Percentiles rank a stretch among this genome's conserved stretches.
phyloP scores from a whole-genome alignment of 1,140 invertebrate species.

The Drosophila murphyi region DNA sequence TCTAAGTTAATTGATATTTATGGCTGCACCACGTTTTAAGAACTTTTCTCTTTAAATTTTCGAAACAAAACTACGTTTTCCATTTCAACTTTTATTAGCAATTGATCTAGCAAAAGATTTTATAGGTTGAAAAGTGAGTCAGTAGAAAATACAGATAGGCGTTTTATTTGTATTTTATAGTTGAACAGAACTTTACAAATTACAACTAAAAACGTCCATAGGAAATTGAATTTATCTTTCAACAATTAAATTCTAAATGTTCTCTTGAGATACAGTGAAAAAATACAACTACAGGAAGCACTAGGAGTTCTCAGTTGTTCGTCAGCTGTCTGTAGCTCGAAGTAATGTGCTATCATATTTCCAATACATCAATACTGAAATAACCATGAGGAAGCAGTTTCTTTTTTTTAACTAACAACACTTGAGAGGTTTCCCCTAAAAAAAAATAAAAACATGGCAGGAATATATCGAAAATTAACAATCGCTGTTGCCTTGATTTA shows the following conservation, averaged over 20 bases:
- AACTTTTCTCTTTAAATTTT: constrained; percentile 20
- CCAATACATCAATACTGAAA: constrained; percentile 55
- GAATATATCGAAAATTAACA: constrained; percentile 72
- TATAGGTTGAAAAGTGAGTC: constrained; percentile 5
- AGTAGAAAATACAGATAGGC: background rate
- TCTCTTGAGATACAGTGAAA: constrained; percentile 18
- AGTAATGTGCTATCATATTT: constrained; percentile 69
- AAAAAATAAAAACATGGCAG: constrained; percentile 24
- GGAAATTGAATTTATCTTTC: background rate
- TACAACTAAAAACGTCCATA: background rate
- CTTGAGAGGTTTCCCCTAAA: constrained; percentile 55
- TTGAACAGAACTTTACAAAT: too few relatives aligned
- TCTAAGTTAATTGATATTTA: constrained; percentile 76
- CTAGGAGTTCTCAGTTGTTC: constrained; percentile 13
- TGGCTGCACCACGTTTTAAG: constrained; percentile 61
- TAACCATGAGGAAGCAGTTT: constrained; percentile 74
- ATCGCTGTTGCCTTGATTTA: constrained; percentile 72
- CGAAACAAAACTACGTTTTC: background rate
- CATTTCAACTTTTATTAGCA: constrained; percentile 20
- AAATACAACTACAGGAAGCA: constrained; percentile 36
- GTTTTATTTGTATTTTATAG: too few relatives aligned
- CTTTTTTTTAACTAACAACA: constrained; percentile 47
- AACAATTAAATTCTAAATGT: background rate
- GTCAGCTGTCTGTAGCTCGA: constrained; percentile 50
- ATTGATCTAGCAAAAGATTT: background rate